phyloP scores from a whole-genome alignment of 2,113 vertebrate genomes.

The Campylomormyrus tamandua region DNA sequence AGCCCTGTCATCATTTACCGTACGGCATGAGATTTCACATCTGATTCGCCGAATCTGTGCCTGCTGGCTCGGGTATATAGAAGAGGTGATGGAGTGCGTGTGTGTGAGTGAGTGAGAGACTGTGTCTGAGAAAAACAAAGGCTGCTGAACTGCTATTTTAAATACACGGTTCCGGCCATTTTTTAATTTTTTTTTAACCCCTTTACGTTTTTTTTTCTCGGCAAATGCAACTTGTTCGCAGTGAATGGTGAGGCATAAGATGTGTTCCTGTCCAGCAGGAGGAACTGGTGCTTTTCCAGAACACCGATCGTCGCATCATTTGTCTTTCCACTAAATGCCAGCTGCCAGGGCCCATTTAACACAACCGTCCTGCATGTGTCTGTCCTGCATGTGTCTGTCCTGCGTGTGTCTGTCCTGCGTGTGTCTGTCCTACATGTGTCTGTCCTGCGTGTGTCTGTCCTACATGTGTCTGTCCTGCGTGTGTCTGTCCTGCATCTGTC shows the following conservation, averaged over 20 bases:
- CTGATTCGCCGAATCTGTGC: not conserved
- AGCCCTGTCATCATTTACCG: slow-evolving; percentile 21
- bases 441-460: slow-evolving; percentile 27
- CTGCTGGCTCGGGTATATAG: not conserved
- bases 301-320: not conserved
- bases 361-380: slow-evolving; percentile 3
- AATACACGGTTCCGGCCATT: not conserved
- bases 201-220: not conserved
- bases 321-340: not conserved
- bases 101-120: not conserved
- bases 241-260: not conserved
- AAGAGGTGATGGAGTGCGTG: not conserved
- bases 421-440: slow-evolving; percentile 6
- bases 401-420: not conserved
- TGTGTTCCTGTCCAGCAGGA: not conserved
- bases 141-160: not conserved
- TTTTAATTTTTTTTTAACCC: not conserved
- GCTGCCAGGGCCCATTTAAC: not conserved
- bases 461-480: not conserved
- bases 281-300: not conserved
- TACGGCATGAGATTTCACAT: not conserved
- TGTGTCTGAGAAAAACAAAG: not conserved
- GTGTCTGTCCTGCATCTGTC: not conserved
- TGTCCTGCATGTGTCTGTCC: slow-evolving; percentile 16
- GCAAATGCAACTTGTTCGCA: not conserved